Conservation (phyloP, 2,113 vertebrate species). For the Muscicapa adusta region DNA sequence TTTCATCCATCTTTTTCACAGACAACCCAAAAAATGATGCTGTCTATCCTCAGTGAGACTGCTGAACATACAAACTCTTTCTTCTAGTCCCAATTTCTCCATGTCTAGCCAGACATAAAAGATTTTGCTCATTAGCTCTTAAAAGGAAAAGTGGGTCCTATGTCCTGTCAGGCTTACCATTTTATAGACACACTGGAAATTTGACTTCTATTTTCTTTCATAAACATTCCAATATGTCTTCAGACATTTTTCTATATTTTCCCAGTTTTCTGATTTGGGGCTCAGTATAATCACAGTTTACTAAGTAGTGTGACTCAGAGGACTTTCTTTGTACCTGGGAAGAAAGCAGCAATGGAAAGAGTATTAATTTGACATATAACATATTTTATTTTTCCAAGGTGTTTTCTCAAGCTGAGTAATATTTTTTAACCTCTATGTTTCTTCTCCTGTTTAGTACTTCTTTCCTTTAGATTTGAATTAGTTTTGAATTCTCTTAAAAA, state of each 20-base stretch:
- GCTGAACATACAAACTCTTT: neutral
- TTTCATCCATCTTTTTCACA: neutral
- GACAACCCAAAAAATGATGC: neutral
- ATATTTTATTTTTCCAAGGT: neutral
- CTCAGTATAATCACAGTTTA: neutral
- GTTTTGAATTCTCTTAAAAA: neutral
- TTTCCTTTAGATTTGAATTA: neutral
- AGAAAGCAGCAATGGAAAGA: neutral
- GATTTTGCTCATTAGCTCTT: neutral
- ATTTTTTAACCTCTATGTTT: neutral
- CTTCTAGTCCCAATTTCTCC: neutral
- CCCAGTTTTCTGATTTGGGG: neutral
- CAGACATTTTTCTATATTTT: neutral
- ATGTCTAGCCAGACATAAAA: neutral
- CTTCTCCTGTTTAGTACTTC: neutral
- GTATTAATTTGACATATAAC: neutral
- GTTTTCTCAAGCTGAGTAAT: neutral
- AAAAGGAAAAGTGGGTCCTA: neutral
- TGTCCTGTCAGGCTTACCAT: neutral
- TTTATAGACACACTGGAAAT: neutral
- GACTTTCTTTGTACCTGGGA: neutral
- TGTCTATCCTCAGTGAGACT: neutral
- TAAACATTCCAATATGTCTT: neutral
- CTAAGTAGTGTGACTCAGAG: neutral
- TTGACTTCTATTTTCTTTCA: neutral